Evolutionary conservation across 1,140 invertebrate species (phyloP).

Genomic region (Araneus ventricosus): DNA sequence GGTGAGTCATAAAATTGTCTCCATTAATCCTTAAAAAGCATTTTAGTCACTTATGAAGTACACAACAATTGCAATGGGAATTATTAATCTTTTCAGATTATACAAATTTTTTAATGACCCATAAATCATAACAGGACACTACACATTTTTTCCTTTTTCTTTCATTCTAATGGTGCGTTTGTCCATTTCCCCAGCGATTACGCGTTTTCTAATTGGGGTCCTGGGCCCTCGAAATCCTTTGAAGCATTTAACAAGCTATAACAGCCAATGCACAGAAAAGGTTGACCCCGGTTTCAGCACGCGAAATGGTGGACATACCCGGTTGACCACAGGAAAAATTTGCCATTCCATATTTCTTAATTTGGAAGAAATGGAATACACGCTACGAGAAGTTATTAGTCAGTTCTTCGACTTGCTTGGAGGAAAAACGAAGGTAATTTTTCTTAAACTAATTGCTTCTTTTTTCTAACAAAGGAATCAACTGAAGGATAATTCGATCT

Average conservation of each 20-base stretch:
- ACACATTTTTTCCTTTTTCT: background rate
- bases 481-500: too few species aligned
- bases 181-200: background rate
- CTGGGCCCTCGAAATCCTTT: background rate
- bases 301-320: background rate
- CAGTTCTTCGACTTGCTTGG: too few species aligned
- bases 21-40: background rate
- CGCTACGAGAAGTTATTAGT: background rate
- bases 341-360: background rate
- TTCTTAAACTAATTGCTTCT: too few species aligned
- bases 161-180: background rate
- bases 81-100: background rate
- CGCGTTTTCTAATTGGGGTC: background rate
- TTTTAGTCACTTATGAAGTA: background rate
- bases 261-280: background rate
- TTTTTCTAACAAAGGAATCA: too few species aligned
- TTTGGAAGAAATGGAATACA: background rate
- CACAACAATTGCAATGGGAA: background rate
- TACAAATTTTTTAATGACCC: background rate
- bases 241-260: background rate
- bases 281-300: background rate
- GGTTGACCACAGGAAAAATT: constrained; percentile 1
- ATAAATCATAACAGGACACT: background rate
- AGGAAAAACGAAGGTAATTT: too few species aligned
- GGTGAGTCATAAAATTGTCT: background rate